These are phyloP conservation scores for Microchrysa polita DNA, from an alignment of 2,888 invertebrate genomes.

Conservation along the genomic window DNA sequence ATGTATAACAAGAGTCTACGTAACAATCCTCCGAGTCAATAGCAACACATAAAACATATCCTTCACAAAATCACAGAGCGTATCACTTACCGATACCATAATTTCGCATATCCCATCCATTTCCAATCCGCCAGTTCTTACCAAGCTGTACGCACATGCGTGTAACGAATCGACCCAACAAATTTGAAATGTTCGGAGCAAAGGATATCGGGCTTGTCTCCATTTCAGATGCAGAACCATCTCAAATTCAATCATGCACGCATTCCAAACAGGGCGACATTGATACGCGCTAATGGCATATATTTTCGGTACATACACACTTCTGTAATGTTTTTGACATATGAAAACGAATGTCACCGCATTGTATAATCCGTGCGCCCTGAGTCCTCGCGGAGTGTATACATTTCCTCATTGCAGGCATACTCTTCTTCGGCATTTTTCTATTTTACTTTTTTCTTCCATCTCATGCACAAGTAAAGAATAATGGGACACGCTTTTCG, in stretches of 20 bases:
- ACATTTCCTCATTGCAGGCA: slow-evolving; percentile 10
- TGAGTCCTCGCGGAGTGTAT: too few species aligned
- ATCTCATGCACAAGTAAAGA: background rate
- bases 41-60: too few species aligned
- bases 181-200: slow-evolving; percentile 41
- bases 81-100: too few species aligned
- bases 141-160: slow-evolving; percentile 45
- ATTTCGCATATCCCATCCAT: background rate
- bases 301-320: slow-evolving; percentile 20
- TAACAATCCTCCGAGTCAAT: too few species aligned
- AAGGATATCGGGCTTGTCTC: slow-evolving; percentile 34
- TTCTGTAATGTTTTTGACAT: slow-evolving; percentile 42
- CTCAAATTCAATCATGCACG: slow-evolving; percentile 24
- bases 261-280: slow-evolving; percentile 28
- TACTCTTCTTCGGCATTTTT: slow-evolving; percentile 1
- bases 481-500: slow-evolving; percentile 24
- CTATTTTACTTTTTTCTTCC: background rate
- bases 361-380: slow-evolving; percentile 17
- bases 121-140: slow-evolving; percentile 14
- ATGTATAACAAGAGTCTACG: too few species aligned
- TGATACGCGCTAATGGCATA: slow-evolving; percentile 42
- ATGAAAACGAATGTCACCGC: slow-evolving; percentile 43
- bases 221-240: slow-evolving; percentile 23
- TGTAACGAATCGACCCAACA: slow-evolving; percentile 46
- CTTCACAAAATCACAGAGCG: too few species aligned